These are phyloP conservation scores for Pygoscelis antarcticus DNA, from an alignment of 2,113 vertebrate genomes.

Conservation along the genomic window DNA sequence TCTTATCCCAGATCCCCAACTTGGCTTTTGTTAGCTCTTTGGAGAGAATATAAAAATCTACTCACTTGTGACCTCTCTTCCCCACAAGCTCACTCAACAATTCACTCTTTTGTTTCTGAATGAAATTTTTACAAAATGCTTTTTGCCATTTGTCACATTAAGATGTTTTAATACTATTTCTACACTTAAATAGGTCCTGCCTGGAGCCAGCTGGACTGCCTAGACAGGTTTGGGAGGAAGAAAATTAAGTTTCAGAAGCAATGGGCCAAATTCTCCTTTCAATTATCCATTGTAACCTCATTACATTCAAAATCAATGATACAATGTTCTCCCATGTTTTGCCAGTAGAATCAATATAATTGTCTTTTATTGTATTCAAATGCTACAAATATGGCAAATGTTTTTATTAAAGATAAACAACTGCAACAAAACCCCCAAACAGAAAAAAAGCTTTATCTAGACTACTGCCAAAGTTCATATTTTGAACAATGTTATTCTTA, in stretches of 20 bases:
- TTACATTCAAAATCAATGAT: conserved; percentile 57
- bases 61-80: neutral
- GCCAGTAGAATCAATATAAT: conserved; percentile 30
- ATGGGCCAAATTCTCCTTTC: conserved; percentile 59
- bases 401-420: conserved; percentile 39
- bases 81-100: neutral
- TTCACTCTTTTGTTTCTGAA: neutral
- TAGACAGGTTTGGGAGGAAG: conserved; percentile 24
- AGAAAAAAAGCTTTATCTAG: neutral
- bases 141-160: conserved; percentile 51
- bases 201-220: conserved; percentile 43
- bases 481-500: neutral
- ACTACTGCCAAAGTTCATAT: neutral
- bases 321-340: conserved; percentile 13
- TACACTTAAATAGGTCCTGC: conserved; percentile 7
- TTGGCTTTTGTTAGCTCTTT: neutral
- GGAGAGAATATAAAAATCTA: neutral
- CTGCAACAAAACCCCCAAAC: neutral
- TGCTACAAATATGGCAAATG: neutral
- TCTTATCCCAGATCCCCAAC: neutral
- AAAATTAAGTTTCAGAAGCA: conserved; percentile 55
- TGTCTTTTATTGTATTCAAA: conserved; percentile 39
- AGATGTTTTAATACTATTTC: conserved; percentile 4
- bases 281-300: conserved; percentile 52
- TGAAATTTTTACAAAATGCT: conserved; percentile 20